Conservation (phyloP, 2,113 vertebrate species). For the Glaucomys volans region DNA sequence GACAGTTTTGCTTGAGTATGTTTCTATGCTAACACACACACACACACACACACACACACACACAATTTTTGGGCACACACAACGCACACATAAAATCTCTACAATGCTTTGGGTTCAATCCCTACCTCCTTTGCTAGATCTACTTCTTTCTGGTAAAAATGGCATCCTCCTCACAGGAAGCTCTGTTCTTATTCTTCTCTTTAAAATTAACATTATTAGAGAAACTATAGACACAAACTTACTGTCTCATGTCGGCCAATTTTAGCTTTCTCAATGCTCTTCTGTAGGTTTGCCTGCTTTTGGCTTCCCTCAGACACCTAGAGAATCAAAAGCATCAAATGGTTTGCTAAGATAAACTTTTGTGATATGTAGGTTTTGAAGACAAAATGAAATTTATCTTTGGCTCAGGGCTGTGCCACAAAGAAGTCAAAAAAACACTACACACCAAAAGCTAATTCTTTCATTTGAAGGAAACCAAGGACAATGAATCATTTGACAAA, state of each 20-base stretch:
- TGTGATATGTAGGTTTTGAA: not conserved
- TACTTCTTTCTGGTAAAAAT: not conserved
- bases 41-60: not conserved
- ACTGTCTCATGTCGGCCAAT: conserved; percentile 95
- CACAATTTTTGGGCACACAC: not conserved
- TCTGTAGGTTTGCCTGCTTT: conserved; percentile 88
- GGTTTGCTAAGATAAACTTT: conserved; percentile 5
- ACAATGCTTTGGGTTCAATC: not conserved
- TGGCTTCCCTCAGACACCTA: conserved; percentile 91
- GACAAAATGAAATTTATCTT: conserved; percentile 36
- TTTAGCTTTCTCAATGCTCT: conserved; percentile 92
- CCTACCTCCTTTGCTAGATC: not conserved
- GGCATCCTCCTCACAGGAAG: not conserved
- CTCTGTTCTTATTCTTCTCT: not conserved
- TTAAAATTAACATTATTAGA: not conserved
- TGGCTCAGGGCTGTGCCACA: not conserved
- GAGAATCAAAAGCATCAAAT: conserved; percentile 74
- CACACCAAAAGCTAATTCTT: not conserved
- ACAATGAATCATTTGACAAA: not conserved
- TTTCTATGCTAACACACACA: not conserved
- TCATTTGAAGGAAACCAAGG: conserved; percentile 9
- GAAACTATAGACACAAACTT: conserved; percentile 79
- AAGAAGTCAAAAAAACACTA: conserved; percentile 47
- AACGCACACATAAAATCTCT: not conserved
- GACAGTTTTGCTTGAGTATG: not conserved